These are phyloP conservation scores for Muscicapa comitata DNA, from an alignment of 2,797 vertebrate species.

Conservation along the genomic window DNA sequence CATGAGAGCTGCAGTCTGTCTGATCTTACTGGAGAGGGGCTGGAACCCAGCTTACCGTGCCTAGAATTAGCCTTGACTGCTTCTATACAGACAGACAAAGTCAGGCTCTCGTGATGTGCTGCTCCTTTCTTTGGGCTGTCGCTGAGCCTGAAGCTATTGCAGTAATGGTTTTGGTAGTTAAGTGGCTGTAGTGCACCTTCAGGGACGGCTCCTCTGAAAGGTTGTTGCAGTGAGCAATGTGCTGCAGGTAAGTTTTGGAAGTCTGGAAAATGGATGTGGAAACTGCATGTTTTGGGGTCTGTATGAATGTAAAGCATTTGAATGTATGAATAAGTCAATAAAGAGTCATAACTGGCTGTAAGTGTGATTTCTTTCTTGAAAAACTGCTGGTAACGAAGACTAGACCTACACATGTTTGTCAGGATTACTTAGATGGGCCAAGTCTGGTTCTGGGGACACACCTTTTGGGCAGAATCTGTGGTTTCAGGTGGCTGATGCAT, in stretches of 20 bases:
- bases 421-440: accelerated
- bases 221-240: accelerated
- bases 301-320: not conserved
- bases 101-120: not conserved
- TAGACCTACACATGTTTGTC: accelerated
- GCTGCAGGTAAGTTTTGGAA: conserved; percentile 22
- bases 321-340: conserved; percentile 15
- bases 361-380: not conserved
- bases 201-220: not conserved
- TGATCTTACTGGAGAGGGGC: not conserved
- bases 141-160: not conserved
- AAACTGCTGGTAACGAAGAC: not conserved
- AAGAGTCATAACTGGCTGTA: not conserved
- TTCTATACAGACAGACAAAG: accelerated
- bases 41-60: not conserved
- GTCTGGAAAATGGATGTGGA: not conserved
- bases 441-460: not conserved
- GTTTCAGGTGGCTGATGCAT: accelerated
- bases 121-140: not conserved
- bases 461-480: not conserved
- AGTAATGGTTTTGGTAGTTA: accelerated
- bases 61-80: not conserved
- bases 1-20: not conserved
- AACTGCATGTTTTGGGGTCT: not conserved
- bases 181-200: not conserved